phyloP scores from a whole-genome alignment of 2,797 vertebrate genomes.

The Ctenosaura bakeri region DNA sequence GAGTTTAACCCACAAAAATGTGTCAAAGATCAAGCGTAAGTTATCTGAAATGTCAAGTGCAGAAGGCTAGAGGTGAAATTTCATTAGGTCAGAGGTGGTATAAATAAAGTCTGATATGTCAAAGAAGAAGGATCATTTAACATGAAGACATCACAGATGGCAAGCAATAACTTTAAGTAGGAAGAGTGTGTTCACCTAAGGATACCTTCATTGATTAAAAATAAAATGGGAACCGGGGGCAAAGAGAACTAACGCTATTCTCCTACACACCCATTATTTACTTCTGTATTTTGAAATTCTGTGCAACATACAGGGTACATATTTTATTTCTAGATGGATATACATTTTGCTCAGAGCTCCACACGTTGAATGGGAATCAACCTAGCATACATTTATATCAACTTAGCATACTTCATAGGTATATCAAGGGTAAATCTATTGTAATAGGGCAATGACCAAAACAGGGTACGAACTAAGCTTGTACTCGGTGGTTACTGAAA shows the following conservation, averaged over 20 bases:
- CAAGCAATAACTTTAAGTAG: constrained; percentile 88
- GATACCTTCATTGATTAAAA: constrained; percentile 74
- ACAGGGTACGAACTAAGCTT: background rate
- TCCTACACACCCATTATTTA: constrained; percentile 21
- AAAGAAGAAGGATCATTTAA: constrained; percentile 80
- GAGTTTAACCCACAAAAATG: constrained; percentile 74
- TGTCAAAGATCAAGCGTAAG: constrained; percentile 83
- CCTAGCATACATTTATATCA: too few relatives aligned
- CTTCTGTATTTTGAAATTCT: constrained; percentile 6
- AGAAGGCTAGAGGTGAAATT: constrained; percentile 88
- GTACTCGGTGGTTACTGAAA: background rate
- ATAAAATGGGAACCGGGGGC: constrained; percentile 65
- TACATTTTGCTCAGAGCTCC: background rate
- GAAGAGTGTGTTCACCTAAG: constrained; percentile 68
- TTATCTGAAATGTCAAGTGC: constrained; percentile 83
- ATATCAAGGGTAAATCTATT: background rate
- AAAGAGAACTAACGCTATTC: constrained; percentile 37
- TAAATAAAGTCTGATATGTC: constrained; percentile 85
- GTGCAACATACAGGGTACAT: background rate
- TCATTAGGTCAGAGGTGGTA: constrained; percentile 83
- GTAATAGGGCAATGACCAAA: background rate
- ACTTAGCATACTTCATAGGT: background rate
- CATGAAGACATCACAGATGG: constrained; percentile 80
- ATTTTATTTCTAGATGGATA: background rate
- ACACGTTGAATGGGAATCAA: background rate